These are phyloP conservation scores for Timandra comae DNA, from an alignment of 2,888 invertebrate genomes.

Conservation along the genomic window DNA sequence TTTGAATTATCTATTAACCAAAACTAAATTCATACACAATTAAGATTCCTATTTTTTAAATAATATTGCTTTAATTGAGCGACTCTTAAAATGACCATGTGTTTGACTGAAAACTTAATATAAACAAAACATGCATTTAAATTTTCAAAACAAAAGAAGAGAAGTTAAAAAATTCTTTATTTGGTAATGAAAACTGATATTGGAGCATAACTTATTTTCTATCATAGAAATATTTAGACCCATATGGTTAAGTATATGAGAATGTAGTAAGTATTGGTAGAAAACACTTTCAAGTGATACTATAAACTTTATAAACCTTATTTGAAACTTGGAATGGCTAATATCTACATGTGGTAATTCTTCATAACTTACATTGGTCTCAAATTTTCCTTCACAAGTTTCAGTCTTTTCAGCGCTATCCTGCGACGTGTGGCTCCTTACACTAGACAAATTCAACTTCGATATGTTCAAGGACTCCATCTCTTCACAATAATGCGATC, in stretches of 20 bases:
- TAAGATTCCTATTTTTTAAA: too few relatives aligned
- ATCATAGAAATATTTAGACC: too few relatives aligned
- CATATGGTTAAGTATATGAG: not conserved
- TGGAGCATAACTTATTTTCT: too few relatives aligned
- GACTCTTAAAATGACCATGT: too few relatives aligned
- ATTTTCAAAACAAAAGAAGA: slow-evolving; percentile 1
- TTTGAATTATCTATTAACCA: too few relatives aligned
- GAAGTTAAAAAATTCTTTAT: slow-evolving; percentile 17
- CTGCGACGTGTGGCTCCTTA: slow-evolving; percentile 42
- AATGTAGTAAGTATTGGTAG: not conserved
- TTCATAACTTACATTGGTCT: slow-evolving; percentile 54
- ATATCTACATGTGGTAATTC: too few relatives aligned
- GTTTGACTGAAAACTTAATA: too few relatives aligned
- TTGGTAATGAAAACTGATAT: slow-evolving; percentile 34
- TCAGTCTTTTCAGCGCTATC: slow-evolving; percentile 43
- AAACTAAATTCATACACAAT: too few relatives aligned
- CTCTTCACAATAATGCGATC: slow-evolving; percentile 29
- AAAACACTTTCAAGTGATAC: too few relatives aligned
- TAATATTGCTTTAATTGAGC: too few relatives aligned
- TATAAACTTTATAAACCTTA: too few relatives aligned
- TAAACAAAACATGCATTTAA: not conserved
- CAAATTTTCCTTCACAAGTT: slow-evolving; percentile 41
- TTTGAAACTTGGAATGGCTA: too few relatives aligned
- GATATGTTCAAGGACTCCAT: slow-evolving; percentile 70
- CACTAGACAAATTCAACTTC: slow-evolving; percentile 59